These are phyloP conservation scores for Paraplagusia blochii DNA, from an alignment of 2,113 vertebrate species.

Conservation along the genomic window DNA sequence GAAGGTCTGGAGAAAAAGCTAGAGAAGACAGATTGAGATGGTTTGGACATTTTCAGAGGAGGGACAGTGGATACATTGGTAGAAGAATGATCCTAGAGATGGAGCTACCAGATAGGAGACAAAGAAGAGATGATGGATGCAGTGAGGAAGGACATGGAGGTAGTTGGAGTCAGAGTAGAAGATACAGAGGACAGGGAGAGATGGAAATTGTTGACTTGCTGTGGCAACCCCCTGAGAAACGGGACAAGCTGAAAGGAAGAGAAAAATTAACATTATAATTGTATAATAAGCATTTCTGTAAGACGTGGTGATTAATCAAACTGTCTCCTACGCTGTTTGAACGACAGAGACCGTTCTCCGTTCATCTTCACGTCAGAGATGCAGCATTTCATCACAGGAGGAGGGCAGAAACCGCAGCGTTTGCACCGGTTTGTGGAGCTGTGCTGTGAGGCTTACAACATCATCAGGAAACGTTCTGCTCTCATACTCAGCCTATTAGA, in stretches of 20 bases:
- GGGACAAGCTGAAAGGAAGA: too few species aligned
- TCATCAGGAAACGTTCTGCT: conserved; percentile 77
- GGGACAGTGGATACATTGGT: too few species aligned
- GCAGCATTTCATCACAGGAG: conserved; percentile 89
- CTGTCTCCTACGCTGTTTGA: accelerated
- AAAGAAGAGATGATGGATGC: too few species aligned
- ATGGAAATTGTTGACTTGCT: too few species aligned
- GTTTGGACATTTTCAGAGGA: too few species aligned
- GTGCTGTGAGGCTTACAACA: conserved; percentile 86
- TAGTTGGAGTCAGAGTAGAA: not conserved
- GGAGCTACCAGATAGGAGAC: too few species aligned
- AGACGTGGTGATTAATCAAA: not conserved
- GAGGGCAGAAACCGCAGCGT: conserved; percentile 79
- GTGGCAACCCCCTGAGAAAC: too few species aligned
- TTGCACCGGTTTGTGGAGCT: conserved; percentile 89
- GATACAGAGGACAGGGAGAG: not conserved
- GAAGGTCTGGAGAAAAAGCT: too few species aligned
- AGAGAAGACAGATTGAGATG: too few species aligned
- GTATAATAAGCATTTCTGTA: not conserved
- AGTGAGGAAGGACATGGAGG: too few species aligned
- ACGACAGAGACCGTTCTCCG: conserved; percentile 81
- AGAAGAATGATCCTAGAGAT: too few species aligned
- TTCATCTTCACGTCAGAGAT: conserved; percentile 93
- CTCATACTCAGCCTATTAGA: conserved; percentile 84
- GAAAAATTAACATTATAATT: too few species aligned